Evolutionary conservation across 1,140 invertebrate species (phyloP), one percentile per base, ranked within the genome.

Genomic region (Drosophila gunungcola): DNA sequence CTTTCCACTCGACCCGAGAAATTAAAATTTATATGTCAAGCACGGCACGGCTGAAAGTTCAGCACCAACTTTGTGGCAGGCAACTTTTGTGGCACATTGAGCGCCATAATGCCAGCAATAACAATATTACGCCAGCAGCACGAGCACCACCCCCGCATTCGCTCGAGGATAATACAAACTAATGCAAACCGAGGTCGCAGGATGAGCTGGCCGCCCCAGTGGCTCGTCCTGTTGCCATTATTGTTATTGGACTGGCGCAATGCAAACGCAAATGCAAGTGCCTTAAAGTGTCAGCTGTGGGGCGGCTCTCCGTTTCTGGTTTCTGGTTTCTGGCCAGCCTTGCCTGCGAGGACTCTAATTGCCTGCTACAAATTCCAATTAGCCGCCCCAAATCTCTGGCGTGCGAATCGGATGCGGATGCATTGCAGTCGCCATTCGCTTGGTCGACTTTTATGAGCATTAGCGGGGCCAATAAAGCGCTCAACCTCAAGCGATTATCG

Each of bases 11-110:
- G 48, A 51, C 25, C 36, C 63, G 11, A 56, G 58, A 85, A 80
- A 88, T 89, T 72, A 88, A 77, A 89, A 88, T 76, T 83, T 83
- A 83, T 89, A 75, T 83, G 80, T 80, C 82, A 86, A 80, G 82
- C 69, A 68, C 29, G 63, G 55, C 69, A 64, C 63, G 70, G 68
- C 55, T 48, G 39, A 83, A 89, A 88, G 73, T 78, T 78, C 32
- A 25, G 56, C 51, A 73, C 58, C 68, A 85, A 74, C 77, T 80
- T 68, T 85, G 81, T 70, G 43, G 42, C 62, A 57, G 60, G 48
- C 55, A 61, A 86, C 74, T 81, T 77, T 78, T 74, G 73, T 78
- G 68, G 61, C 82, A 78, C 83, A 82, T 82, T 82, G 82, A 63
- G 82, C 69, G 64, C 78, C 75, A 86, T 67, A 86, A 82, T 82